Conservation (phyloP, 2,797 vertebrate species). For the Pyrocephalus nanus region DNA sequence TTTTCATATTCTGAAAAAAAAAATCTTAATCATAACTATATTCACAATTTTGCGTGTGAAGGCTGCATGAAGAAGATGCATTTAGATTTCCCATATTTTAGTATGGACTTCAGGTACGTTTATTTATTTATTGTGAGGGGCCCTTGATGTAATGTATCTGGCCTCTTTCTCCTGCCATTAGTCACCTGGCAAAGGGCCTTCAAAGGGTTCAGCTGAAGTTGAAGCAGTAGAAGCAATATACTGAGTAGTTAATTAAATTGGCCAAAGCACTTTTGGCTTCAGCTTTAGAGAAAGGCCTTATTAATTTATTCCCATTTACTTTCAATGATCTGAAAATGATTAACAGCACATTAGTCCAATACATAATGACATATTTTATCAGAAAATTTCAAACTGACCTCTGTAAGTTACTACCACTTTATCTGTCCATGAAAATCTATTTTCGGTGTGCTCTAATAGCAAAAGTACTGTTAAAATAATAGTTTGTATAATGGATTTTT, state of each 20-base stretch:
- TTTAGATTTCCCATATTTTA: background rate
- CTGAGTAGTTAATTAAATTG: background rate
- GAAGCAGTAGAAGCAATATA: background rate
- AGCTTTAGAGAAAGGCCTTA: background rate
- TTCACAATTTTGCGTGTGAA: background rate
- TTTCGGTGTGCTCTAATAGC: background rate
- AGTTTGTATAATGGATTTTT: background rate
- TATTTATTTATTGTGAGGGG: background rate
- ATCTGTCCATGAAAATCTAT: background rate
- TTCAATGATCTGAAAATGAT: background rate
- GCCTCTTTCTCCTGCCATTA: background rate
- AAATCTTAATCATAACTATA: background rate
- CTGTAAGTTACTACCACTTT: background rate
- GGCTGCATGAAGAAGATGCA: background rate
- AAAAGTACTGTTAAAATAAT: background rate
- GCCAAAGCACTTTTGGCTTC: background rate
- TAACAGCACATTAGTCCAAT: background rate
- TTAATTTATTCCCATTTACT: constrained; percentile 6
- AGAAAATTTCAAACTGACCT: background rate
- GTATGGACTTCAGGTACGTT: background rate
- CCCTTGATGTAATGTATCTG: background rate
- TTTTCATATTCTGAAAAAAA: background rate
- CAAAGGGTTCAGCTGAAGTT: background rate
- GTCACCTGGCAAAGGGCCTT: background rate
- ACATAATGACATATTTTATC: background rate